These are phyloP conservation scores for Pentalonia nigronervosa DNA, from an alignment of 1,140 invertebrate genomes.

Conservation along the genomic window DNA sequence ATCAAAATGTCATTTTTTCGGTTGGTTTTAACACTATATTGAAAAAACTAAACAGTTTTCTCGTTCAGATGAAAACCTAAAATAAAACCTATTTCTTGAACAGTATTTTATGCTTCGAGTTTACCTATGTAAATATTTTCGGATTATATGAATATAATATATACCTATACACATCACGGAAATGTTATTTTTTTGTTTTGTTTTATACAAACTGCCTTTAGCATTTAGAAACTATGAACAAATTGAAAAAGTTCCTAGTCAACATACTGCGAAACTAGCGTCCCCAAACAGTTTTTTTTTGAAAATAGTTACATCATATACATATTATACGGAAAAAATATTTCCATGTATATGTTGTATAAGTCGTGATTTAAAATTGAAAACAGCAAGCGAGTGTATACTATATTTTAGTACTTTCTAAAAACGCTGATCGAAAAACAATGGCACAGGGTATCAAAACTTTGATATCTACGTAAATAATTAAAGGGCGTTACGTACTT, in stretches of 20 bases:
- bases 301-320: neutral
- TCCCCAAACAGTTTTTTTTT: neutral
- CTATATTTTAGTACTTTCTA: neutral
- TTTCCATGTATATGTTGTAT: neutral
- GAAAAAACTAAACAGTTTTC: neutral
- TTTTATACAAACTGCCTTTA: neutral
- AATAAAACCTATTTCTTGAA: slow-evolving; percentile 20
- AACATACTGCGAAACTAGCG: neutral
- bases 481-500: neutral
- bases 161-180: neutral
- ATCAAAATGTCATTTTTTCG: neutral
- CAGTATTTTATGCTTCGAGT: slow-evolving; percentile 16
- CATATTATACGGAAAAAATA: neutral
- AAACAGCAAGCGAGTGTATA: neutral
- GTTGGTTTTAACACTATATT: neutral
- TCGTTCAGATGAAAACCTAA: neutral
- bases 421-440: neutral
- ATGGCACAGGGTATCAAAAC: neutral
- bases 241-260: slow-evolving; percentile 40
- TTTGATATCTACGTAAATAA: neutral
- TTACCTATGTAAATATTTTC: slow-evolving; percentile 34
- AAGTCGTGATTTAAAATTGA: slow-evolving; percentile 13
- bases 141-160: slow-evolving; percentile 10
- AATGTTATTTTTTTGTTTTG: neutral
- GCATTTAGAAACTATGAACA: slow-evolving; percentile 21